Base-by-base conservation (phyloP, 2,888 invertebrate genomes). In the Eupithecia subumbrata region DNA sequence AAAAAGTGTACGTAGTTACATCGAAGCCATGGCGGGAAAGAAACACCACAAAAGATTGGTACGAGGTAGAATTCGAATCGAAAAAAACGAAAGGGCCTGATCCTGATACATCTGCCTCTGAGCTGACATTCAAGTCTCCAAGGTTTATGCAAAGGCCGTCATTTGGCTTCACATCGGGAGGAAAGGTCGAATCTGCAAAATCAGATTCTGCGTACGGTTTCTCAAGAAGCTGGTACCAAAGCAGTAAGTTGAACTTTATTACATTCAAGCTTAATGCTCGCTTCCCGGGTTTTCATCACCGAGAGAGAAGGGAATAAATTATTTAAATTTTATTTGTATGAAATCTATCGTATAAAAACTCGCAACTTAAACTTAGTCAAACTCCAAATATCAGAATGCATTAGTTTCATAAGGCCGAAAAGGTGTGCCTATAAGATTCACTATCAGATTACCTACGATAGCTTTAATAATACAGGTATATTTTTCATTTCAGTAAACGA, bases 1-100 rank as follows among this genome's bases (percentile, higher is more conserved):
- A 98, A 91, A 97, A 97, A 86, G 96, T 98, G 0, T 97, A 97
- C 82, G 97, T 98, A 1, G 97, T 98, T 0, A 98, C 98, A 5
- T 97, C 98, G 0, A 96, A 97, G 84, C 95, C 97, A 25, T 95
- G 95, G 92, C 90, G 87, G 79, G 92, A 91, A 56, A 80, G 81
- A 69, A 89, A 89, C 76, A 82, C 78, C 56, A 84, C 90, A n/a
- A 86, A 85, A 66, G 89, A 91, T 69, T 91, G 90, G 88, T 89
- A 92, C 79, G 84, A 85, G 64, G 79, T 86, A 64, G 85, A 90
- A 9, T 92, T 91, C 82, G 91, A 92, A 82, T 93, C 89, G 69
- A 93, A 89, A 82, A 93, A 88, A 80, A 88, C 87, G 5, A 82
- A 81, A 7, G 90, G 91, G 63, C 86, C 82, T 75, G 88, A 91